Evolutionary conservation across 2,113 vertebrate species (phyloP), one percentile per base, ranked within the genome.

Genomic region (Ailuropoda melanoleuca): DNA sequence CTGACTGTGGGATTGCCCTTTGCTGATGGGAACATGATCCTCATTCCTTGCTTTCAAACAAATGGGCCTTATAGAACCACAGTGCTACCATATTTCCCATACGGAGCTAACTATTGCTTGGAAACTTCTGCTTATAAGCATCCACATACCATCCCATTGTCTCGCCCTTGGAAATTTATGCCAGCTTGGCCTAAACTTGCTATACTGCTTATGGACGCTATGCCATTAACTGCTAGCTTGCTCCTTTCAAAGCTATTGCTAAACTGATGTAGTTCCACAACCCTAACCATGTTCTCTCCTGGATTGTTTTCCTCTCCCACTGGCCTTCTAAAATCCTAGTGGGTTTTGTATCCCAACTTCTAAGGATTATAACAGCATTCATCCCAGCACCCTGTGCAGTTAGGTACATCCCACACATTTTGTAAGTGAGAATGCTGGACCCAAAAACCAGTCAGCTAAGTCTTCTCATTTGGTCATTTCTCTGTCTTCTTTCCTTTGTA

Each of bases 381-480:
- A 91, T 68, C 37, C 9, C 3, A 62, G 18, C 26, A 82, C 15
- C 77, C 18, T 75, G 77, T 77, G 26, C 15, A 92, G 10, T 53
- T 78, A 83, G 6, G 15, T 83, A 26, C 23, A 91, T 64, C 53
- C 29, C 82, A 70, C 21, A 93, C 4, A n/a, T 91, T 58, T 90
- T 68, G 7, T 68, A 75, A 94, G 81, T 93, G 48, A 88, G 39
- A 97, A 88, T 85, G 14, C 29, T 96, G 17, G 34, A 92, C 4
- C 23, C 53, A 11, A 97, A 93, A 93, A 87, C 34, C 15, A 93
- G 90, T 83, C 26, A 66, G 21, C 37, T 34, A 90, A 34, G 11
- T 92, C 18, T 82, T 7, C 21, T 93, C 18, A 95, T 80, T 90
- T 86, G 15, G 37, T 93, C 34, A 88, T 83, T 94, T 86, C 7